Evolutionary conservation across 2,113 vertebrate species (phyloP), one percentile per base, ranked within the genome.

Genomic region (Zootoca vivipara): DNA sequence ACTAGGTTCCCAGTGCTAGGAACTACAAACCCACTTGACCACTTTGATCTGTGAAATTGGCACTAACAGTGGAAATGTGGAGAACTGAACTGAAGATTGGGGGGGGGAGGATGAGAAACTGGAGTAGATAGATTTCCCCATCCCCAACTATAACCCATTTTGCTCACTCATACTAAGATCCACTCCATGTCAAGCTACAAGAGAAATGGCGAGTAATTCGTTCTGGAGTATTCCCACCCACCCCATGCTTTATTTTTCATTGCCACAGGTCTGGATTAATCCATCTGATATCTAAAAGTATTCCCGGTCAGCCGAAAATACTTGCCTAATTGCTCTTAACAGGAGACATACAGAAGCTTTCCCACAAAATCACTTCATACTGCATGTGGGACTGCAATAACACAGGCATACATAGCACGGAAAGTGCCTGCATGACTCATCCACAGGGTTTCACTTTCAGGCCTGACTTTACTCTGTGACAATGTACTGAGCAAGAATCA

Each of bases 161-260:
- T 93, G 94, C 92, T 93, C 92, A 95, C 94, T 94, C 93, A 93
- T 92, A 93, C 91, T 85, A 83, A 0, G 46, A 95, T 94, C 88
- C 88, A 92, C 77, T 78, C 58, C 72, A 89, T 75, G 93, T 91
- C 93, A 94, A 46, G 93, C 89, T 92, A 84, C 83, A 92, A 91
- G 70, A 88, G 84, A 95, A 84, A 87, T 92, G 93, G 92, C 5
- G 91, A 93, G 90, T 94, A 24, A 93, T 75, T 58, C 30, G 24
- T 62, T 74, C 4, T 8, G n/a, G 67, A 46, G 7, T 10, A 64
- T 93, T 94, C 94, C 91, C 24, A 10, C 24, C 13, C 18, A 24
- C 10, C 82, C 69, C 86, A 42, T 75, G 86, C 30, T 0, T 0
- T 1, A 35, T 91, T 89, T 75, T 12, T 18, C 13, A 75, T 64